Percentiles rank a stretch among this genome's conserved stretches.
phyloP scores from a whole-genome alignment of 2,113 vertebrate genomes.

The Albula glossodonta region DNA sequence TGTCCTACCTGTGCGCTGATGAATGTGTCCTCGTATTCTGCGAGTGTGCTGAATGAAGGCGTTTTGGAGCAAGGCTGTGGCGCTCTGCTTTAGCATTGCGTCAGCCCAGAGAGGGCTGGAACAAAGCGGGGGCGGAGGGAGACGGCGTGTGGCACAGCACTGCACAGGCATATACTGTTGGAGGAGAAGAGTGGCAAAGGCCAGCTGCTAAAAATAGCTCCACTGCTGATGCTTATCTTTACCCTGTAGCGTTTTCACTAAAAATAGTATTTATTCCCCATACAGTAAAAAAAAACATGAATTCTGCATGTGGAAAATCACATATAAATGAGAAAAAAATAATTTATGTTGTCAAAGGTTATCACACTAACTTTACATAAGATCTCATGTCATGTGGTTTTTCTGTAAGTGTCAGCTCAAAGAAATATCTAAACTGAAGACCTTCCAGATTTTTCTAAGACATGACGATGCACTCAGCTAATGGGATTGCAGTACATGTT shows the following conservation, averaged over 20 bases:
- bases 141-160: not conserved
- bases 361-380: too few relatives aligned
- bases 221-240: not conserved
- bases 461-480: not conserved
- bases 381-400: too few relatives aligned
- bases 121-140: not conserved
- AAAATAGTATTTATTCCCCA: constrained; percentile 13
- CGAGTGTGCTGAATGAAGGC: constrained; percentile 1
- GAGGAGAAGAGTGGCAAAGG: constrained; percentile 15
- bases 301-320: too few relatives aligned
- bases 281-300: too few relatives aligned
- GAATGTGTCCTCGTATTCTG: not conserved
- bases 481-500: not conserved
- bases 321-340: too few relatives aligned
- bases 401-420: not conserved
- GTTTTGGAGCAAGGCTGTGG: not conserved
- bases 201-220: constrained; percentile 29
- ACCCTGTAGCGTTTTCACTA: constrained; percentile 22
- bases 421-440: not conserved
- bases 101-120: not conserved
- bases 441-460: not conserved
- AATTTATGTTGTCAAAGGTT: too few relatives aligned
- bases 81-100: constrained; percentile 10
- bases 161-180: not conserved
- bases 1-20: not conserved